Conservation (phyloP, 2,888 invertebrate genomes). For the Oxyscelio sp. region DNA sequence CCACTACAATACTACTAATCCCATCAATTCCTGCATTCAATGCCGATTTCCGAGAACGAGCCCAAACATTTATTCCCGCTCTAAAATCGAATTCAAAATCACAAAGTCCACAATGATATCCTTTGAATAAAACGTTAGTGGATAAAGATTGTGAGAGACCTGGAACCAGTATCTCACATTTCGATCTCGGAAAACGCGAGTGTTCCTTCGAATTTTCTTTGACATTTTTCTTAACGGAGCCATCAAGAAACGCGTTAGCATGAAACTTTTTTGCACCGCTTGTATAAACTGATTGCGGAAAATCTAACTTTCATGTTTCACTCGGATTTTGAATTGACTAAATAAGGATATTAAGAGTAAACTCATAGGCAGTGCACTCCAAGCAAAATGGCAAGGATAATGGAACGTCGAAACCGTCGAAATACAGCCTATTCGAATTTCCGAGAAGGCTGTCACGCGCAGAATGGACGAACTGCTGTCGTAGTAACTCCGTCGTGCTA, state of each 20-base stretch:
- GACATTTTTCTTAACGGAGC: too few relatives aligned
- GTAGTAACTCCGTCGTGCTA: slow-evolving; percentile 42
- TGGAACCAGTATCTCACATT: slow-evolving; percentile 5
- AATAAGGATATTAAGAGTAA: slow-evolving; percentile 58
- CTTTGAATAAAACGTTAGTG: slow-evolving; percentile 49
- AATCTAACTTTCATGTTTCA: slow-evolving; percentile 50
- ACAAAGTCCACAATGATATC: slow-evolving; percentile 14
- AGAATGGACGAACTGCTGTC: slow-evolving; percentile 48
- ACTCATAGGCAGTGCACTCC: background rate
- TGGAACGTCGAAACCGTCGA: slow-evolving; percentile 65
- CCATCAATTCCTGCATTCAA: slow-evolving; percentile 33
- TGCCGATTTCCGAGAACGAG: slow-evolving; percentile 52
- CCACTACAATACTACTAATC: slow-evolving; percentile 6
- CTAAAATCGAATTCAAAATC: slow-evolving; percentile 38
- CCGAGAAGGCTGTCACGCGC: slow-evolving; percentile 57
- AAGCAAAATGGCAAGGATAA: slow-evolving; percentile 51
- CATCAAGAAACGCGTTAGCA: too few relatives aligned
- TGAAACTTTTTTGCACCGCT: too few relatives aligned
- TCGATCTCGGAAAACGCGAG: slow-evolving; percentile 13
- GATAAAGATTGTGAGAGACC: slow-evolving; percentile 4
- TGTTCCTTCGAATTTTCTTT: slow-evolving; percentile 1
- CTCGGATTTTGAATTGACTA: slow-evolving; percentile 41
- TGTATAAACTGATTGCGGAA: slow-evolving; percentile 33
- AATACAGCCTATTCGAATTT: slow-evolving; percentile 49
- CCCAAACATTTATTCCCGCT: slow-evolving; percentile 37